Evolutionary conservation across 2,888 invertebrate species (phyloP), one percentile per base, ranked within the genome.

Genomic region (Thera obeliscata): DNA sequence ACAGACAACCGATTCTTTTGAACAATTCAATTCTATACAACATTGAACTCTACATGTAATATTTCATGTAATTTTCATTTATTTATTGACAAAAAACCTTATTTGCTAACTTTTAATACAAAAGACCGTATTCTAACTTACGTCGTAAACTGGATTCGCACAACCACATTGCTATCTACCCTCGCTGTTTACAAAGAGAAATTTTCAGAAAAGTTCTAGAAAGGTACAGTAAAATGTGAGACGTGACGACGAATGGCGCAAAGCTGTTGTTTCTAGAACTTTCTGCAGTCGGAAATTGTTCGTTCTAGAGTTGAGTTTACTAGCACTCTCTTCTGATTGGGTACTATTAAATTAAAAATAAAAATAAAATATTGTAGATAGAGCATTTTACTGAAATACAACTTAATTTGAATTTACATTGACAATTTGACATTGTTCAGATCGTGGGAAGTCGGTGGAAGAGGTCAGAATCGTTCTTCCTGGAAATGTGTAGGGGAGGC

Each of bases 161-260:
- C 38, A 62, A 59, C 75, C 54, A 69, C 55, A n/a, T 46, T 52
- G 57, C 52, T 52, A 61, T 58, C 64, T 55, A 43, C 71, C 69
- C 61, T 69, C 71, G 71, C 75, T 78, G 78, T 78, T 74, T 77
- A 77, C 78, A 63, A 73, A 71, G 74, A 75, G 71, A 77, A 76
- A 73, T 78, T 79, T 80, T 74, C 76, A 73, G 63, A 73, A 72
- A 78, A 81, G 72, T 84, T 81, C 76, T 71, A 60, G 72, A 60
- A 54, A 60, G 74, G 67, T 77, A 82, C 81, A 81, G 82, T 84
- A 84, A 85, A 85, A 81, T 75, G 77, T 73, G 74, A 73, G 76
- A 85, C 83, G 83, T 81, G 81, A 81, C 75, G 69, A 69, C 62
- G 60, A 66, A 69, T 65, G 70, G 55, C 46, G 62, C 65, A 67